Base-by-base conservation (phyloP, 2,888 invertebrate species). In the Macrosoma leucophasiata region DNA sequence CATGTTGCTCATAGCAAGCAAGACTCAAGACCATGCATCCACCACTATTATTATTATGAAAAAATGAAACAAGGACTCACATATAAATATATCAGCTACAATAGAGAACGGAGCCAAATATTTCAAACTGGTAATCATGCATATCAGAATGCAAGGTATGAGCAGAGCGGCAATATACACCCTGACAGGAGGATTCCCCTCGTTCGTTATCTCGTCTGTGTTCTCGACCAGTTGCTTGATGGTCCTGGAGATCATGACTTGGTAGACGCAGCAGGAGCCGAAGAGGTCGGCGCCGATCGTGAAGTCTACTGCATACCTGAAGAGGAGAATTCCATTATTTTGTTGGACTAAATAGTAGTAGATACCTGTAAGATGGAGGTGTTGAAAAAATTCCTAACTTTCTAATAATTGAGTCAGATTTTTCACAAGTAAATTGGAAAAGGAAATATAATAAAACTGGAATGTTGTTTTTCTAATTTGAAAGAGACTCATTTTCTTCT, bases 101-200 rank as follows among this genome's bases (percentile, higher is more conserved):
- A 73, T 40, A 0, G 72, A 67, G 18, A 74, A 71, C 2, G 72
- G 72, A 0, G 73, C 71, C 1, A 74, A 34, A 17, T 58, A 58
- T 36, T 72, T 72, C 13, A 73, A 17, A 0, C 52, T 42, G 0
- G 56, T 60, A n/a, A 70, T 59, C 66, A 71, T 64, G 18, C 60
- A 59, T 1, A 74, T 41, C 1, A 63, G 33, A 0, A 62, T 29
- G 19, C 58, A 62, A 0, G 74, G 73, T 0, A 68, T 1, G 2
- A 69, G 22, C 1, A 72, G 29, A 0, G 28, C 14, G 2, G 57
- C 6, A 3, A 70, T 44, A 9, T 63, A 62, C 0, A 52, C 12
- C 10, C 58, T 45, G 0, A 50, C 32, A 0, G 58, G 53, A 0
- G 48, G n/a, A n/a, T n/a, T 41, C 1, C 51, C 53, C 0, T 14